Conservation (phyloP, 1,140 invertebrate genomes). For the Magallana ariakensis region DNA sequence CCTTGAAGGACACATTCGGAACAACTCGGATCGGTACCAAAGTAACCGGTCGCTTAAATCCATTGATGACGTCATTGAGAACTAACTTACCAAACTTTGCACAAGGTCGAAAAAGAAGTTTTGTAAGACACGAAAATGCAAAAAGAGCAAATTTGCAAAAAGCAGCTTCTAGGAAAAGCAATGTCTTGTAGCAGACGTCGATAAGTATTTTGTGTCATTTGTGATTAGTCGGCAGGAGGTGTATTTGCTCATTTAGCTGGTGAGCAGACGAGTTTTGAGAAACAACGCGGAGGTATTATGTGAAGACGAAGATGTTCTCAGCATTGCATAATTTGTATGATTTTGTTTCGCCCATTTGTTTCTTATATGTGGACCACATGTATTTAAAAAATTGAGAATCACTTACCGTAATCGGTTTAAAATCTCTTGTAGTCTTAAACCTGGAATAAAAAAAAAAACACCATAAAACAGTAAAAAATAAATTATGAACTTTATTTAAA, state of each 20-base stretch:
- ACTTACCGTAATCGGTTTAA: constrained; percentile 84
- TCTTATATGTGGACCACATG: not conserved
- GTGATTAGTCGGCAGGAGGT: not conserved
- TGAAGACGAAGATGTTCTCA: not conserved
- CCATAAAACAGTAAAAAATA: no score
- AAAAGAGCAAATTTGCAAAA: not conserved
- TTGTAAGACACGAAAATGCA: not conserved
- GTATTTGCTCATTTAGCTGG: not conserved
- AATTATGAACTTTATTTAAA: not conserved
- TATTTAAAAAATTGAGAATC: not conserved
- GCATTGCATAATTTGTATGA: not conserved
- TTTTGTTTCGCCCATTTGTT: not conserved
- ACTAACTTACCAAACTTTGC: not conserved
- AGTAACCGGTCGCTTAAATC: constrained; percentile 26
- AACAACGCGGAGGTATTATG: not conserved
- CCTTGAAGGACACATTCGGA: not conserved
- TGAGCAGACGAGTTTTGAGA: not conserved
- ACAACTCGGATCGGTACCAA: constrained; percentile 12
- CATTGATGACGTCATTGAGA: constrained; percentile 3
- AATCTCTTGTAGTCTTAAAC: constrained; percentile 77
- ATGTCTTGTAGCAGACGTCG: not conserved
- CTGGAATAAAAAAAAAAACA: constrained; percentile 69
- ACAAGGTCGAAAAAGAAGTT: not conserved
- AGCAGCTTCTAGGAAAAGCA: not conserved
- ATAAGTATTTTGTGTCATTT: not conserved